Conservation (phyloP, 2,888 invertebrate species). For the Hedychridium roseum region DNA sequence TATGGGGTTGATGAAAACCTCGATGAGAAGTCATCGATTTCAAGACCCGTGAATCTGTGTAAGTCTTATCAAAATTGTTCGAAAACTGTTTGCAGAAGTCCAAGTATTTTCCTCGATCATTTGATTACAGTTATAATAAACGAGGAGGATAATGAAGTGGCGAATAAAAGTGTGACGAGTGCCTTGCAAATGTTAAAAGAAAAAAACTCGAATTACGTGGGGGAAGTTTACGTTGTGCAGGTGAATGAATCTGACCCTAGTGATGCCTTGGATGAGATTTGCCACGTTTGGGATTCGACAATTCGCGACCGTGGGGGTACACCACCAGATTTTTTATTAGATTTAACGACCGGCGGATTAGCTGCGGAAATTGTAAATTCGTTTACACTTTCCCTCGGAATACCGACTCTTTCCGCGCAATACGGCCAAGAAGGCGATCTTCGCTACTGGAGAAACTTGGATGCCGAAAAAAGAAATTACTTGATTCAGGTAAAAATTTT, state of each 20-base stretch:
- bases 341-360: slow-evolving; percentile 82
- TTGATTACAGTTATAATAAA: slow-evolving; percentile 54
- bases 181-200: slow-evolving; percentile 46
- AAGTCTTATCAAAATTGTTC: slow-evolving; percentile 32
- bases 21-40: neutral
- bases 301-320: slow-evolving; percentile 68
- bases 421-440: slow-evolving; percentile 87
- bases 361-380: slow-evolving; percentile 87
- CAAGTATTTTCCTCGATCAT: slow-evolving; percentile 1
- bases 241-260: slow-evolving; percentile 47
- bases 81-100: too few species aligned
- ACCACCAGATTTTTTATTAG: slow-evolving; percentile 81
- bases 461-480: slow-evolving; percentile 69
- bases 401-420: slow-evolving; percentile 86
- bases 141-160: slow-evolving; percentile 46
- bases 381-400: slow-evolving; percentile 78
- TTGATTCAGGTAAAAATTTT: slow-evolving; percentile 21
- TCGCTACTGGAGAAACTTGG: slow-evolving; percentile 81
- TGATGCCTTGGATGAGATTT: slow-evolving; percentile 45
- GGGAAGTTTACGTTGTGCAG: slow-evolving; percentile 41
- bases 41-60: slow-evolving; percentile 47
- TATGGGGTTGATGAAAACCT: neutral
- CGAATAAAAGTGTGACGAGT: slow-evolving; percentile 50
- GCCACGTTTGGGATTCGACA: slow-evolving; percentile 46
- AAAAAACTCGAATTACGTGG: slow-evolving; percentile 42